Percentiles rank a stretch among this genome's conserved stretches.
phyloP scores from a whole-genome alignment of 37 sponge, comb jelly and placozoan genomes.

The Petrosia ficiformis region DNA sequence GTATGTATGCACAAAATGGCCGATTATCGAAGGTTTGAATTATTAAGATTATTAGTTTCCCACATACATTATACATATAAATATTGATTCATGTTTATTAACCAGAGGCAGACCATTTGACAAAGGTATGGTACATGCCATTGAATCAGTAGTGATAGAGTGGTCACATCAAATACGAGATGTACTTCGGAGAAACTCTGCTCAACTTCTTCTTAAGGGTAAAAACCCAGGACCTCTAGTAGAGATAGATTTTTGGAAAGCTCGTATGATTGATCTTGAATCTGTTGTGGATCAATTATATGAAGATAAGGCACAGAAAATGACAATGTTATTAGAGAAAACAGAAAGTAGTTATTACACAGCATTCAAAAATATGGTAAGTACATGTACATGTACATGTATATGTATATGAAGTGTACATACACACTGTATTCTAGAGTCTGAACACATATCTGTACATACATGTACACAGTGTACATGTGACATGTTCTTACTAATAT shows the following conservation, averaged over 20 bases:
- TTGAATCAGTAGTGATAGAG: slow-evolving; percentile 93
- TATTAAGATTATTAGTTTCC: too few relatives aligned
- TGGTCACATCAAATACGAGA: slow-evolving; percentile 95
- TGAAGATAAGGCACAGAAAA: slow-evolving; percentile 79
- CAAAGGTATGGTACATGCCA: slow-evolving; percentile 81
- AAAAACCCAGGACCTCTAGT: slow-evolving; percentile 84
- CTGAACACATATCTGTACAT: too few relatives aligned
- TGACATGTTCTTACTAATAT: too few relatives aligned
- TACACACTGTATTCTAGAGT: too few relatives aligned
- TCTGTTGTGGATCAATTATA: slow-evolving; percentile 89
- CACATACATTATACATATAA: too few relatives aligned
- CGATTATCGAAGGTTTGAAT: too few relatives aligned
- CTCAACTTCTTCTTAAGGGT: slow-evolving; percentile 85
- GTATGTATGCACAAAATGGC: too few relatives aligned
- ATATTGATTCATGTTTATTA: too few relatives aligned
- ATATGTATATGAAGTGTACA: too few relatives aligned
- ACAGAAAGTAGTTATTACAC: slow-evolving; percentile 89
- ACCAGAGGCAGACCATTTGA: slow-evolving; percentile 75
- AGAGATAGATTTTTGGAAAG: slow-evolving; percentile 95
- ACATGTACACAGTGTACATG: too few relatives aligned
- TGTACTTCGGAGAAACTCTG: slow-evolving; percentile 88
- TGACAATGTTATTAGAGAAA: slow-evolving; percentile 78
- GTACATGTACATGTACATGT: background rate
- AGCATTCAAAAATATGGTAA: slow-evolving; percentile 74
- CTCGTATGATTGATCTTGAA: slow-evolving; percentile 80